Conservation (phyloP, 2,113 vertebrate genomes). For the Ictalurus furcatus region DNA sequence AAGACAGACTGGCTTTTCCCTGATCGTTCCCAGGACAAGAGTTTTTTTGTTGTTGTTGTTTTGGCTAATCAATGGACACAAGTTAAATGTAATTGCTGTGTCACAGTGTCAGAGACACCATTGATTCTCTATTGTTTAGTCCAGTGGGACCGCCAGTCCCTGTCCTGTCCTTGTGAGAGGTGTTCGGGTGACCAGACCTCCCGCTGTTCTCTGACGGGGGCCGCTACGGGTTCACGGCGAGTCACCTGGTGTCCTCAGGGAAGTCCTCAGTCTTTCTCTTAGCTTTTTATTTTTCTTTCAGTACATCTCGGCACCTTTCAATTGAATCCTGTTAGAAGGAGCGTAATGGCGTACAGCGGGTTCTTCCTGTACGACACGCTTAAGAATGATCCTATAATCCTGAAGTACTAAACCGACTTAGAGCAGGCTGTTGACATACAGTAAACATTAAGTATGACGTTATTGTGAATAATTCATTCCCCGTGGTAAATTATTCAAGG, state of each 20-base stretch:
- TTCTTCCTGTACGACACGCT: not conserved
- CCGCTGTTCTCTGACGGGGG: conserved; percentile 62
- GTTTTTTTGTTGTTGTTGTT: conserved; percentile 69
- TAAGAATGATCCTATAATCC: conserved; percentile 55
- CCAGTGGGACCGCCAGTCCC: conserved; percentile 33
- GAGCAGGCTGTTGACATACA: conserved; percentile 56
- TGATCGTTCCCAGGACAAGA: conserved; percentile 64
- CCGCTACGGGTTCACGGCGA: conserved; percentile 40
- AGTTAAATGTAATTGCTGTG: conserved; percentile 70
- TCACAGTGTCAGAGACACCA: conserved; percentile 68
- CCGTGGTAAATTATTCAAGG: conserved; percentile 67
- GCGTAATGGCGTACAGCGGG: conserved; percentile 29
- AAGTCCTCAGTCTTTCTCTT: not conserved
- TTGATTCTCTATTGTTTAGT: conserved; percentile 52
- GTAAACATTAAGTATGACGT: conserved; percentile 62
- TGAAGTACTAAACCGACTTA: conserved; percentile 51
- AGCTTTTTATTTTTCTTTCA: not conserved
- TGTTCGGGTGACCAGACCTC: conserved; percentile 68
- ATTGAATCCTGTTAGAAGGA: not conserved
- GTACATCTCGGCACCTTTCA: not conserved
- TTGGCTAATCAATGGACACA: conserved; percentile 66
- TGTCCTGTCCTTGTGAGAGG: conserved; percentile 60
- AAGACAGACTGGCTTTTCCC: conserved; percentile 41
- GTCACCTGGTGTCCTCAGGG: not conserved
- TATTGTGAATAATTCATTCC: conserved; percentile 70